Base-by-base conservation (phyloP, 2,113 vertebrate genomes). In the Apistogramma diplotaenia region DNA sequence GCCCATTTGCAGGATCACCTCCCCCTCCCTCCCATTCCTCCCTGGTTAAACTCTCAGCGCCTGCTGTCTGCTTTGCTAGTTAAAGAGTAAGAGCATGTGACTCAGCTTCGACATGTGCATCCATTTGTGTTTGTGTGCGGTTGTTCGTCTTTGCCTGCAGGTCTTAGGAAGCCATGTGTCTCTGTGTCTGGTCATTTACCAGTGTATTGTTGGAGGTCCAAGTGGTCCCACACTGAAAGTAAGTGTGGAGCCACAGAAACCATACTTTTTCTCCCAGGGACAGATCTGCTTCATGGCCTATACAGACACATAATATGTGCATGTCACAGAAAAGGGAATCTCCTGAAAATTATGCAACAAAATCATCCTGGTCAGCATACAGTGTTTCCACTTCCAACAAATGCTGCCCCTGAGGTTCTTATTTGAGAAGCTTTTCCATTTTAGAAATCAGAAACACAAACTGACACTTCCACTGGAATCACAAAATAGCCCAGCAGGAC, bases 151-250 rank as follows among this genome's bases (percentile, higher is more conserved):
- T 31, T 73, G 57, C 67, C 74, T 77, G 25, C 70, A 75, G 78
- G 78, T 82, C 55, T 70, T 5, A 71, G 7, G 54, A 46, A 91
- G 76, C 72, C 53, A 80, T 65, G 3, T 6, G 0, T 70, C 65
- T 51, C 65, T 70, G 43, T 51, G 25, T 70, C 43, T 70, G 43
- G 65, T 70, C 51, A 70, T 70, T 70, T 51, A 70, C 25, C 65
- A 70, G 23, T 76, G 90, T 86, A 85, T 85, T 75, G 60, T 53
- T 76, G 49, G 23, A 25, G 89, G 83, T 89, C 89, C 85, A 78
- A 65, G 81, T 78, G 35, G 35, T 88, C 33, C 86, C 62, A 54
- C 83, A 73, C 74, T 77, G 37, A 86, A 90, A 83, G 74, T 74
- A 85, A 51, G 79, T 82, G 56, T 78, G 74, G 21, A 46, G 57